Evolutionary conservation across 2,797 vertebrate genomes (phyloP), one percentile per base, ranked within the genome.

Genomic region (Melanotaenia nigrans): DNA sequence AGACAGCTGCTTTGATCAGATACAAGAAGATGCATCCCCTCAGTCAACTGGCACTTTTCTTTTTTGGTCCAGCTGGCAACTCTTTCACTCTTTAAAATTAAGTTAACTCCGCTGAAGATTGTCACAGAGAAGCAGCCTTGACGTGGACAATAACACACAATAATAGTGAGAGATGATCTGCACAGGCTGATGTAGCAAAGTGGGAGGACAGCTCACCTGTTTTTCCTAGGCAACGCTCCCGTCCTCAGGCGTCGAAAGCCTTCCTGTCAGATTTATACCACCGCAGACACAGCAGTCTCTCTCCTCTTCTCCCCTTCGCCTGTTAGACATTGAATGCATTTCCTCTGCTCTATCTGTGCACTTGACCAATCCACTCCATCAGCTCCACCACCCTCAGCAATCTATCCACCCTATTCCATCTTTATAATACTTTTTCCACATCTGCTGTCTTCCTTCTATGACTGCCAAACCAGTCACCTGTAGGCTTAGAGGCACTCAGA

Each of bases 301-400:
- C 64, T 61, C 47, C 65, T 64, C 84, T 69, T 49, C 58, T 70
- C 73, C 62, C 38, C 59, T 60, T 83, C 81, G 71, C 69, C 75
- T 83, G 75, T 62, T 60, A 74, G 53, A 77, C 79, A 57, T 61
- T 72, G 81, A 82, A 82, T 84, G 78, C 72, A 14, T 62, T 73
- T 79, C 62, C 83, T 84, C 82, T 66, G 73, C 87, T 89, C 82
- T 32, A 54, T 78, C 85, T 80, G 75, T 86, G 81, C 87, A 90
- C 90, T 91, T 90, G 92, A 93, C 86, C 90, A 79, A 77, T 85
- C 85, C 88, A 85, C 84, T 90, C 85, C n/a, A 88, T 83, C 87
- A 85, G 80, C 84, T 87, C 75, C 75, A 77, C 60, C 67, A 66
- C 79, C 77, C 82, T 81, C 61, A 77, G 54, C 71, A 73, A 76